Base-by-base conservation (phyloP, 1,140 invertebrate species). In the Archivesica marissinica region DNA sequence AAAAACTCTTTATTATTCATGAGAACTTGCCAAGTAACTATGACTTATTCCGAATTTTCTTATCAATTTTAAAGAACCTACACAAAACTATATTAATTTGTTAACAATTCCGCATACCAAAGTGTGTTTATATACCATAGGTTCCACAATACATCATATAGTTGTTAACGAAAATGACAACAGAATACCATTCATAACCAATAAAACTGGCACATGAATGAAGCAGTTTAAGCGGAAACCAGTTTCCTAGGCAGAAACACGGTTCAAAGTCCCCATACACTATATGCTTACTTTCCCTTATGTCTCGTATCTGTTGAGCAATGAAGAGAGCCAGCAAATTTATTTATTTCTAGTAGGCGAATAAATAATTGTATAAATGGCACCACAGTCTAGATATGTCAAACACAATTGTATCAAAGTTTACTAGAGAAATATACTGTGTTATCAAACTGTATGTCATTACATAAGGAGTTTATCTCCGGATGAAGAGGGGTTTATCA, bases 401-500 rank as follows among this genome's bases (percentile, higher is more conserved):
- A 70, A 47, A 44, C 28, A 33, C 15, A 50, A 30, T 72, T 50
- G 68, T 52, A 72, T 72, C 41, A 72, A 70, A 72, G 44, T 72
- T 52, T 72, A 72, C 35, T 44, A 25, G 15, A 72, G 23, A 33
- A 72, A 72, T 47, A 47, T 52, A 47, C 20, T 44, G n/a, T n/a
- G 28, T 47, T 72, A 72, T 72, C 68, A 11, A 47, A 52, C n/a
- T 47, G 23, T 70, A 72, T 72, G 68, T 72, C 68, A 72, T 72
- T 72, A 72, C 68, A 72, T 72, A 72, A 72, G 68, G 68, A 30
- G 4, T 72, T 72, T 72, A 72, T 72, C 68, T 47, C 15, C 9
- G 44, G 20, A 47, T 28, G 23, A 6, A 47, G n/a, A 28, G 44
- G 41, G 44, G 9, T 47, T 72, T 72, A 72, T 72, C 68, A 30